A percentile compares a stretch with the other conserved stretches of the same genome.
Conservation (phyloP, 2,113 vertebrate species). For the Calyptomena viridis region DNA sequence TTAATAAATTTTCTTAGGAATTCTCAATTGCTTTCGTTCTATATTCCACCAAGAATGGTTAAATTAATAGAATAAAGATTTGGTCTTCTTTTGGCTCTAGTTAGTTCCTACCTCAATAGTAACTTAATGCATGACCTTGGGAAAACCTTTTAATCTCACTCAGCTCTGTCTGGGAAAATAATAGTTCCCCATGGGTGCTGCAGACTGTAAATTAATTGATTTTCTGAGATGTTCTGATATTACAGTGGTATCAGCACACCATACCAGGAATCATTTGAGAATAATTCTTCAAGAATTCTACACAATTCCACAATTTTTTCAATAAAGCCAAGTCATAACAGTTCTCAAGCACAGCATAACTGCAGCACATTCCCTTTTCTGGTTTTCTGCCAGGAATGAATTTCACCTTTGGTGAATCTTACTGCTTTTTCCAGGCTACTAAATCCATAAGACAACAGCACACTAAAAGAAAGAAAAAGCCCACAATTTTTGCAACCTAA, state of each 20-base stretch:
- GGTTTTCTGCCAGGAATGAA: background rate
- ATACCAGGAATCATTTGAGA: constrained; percentile 27
- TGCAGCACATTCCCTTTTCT: background rate
- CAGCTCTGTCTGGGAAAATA: constrained; percentile 17
- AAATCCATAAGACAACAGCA: background rate
- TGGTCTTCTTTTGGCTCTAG: background rate
- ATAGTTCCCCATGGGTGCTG: background rate
- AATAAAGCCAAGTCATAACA: background rate
- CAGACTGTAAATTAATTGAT: constrained; percentile 40
- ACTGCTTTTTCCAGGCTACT: background rate
- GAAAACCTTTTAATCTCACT: constrained; percentile 44
- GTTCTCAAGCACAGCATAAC: background rate
- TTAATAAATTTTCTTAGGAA: background rate
- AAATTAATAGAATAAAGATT: background rate
- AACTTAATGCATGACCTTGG: background rate
- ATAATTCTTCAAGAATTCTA: background rate
- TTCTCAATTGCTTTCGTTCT: background rate
- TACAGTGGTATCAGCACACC: background rate
- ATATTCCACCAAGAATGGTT: background rate
- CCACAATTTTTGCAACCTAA: background rate
- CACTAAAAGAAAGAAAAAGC: background rate
- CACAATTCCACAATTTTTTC: background rate
- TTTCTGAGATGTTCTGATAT: background rate
- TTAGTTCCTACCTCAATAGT: background rate
- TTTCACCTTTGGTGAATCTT: background rate